phyloP scores from a whole-genome alignment of 2,888 invertebrate species.

The Mythimna lalbum region DNA sequence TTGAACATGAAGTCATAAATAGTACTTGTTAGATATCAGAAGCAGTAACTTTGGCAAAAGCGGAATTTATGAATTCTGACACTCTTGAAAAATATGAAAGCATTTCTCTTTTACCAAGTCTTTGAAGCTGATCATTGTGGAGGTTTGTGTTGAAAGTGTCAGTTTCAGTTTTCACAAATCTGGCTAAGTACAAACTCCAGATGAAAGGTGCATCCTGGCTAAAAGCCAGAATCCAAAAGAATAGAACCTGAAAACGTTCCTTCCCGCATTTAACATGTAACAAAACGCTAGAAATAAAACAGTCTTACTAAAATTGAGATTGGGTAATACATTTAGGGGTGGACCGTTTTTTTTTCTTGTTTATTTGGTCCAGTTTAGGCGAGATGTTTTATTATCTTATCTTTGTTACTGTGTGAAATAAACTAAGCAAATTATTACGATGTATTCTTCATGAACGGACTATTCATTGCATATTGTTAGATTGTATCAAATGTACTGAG shows the following conservation, averaged over 20 bases:
- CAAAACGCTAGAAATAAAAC: slow-evolving; percentile 61
- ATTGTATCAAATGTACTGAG: slow-evolving; percentile 30
- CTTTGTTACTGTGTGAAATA: slow-evolving; percentile 43
- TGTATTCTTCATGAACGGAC: slow-evolving; percentile 10
- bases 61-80: background rate
- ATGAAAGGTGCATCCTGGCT: slow-evolving; percentile 58
- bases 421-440: slow-evolving; percentile 49
- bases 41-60: background rate
- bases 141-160: slow-evolving; percentile 39
- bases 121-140: slow-evolving; percentile 20
- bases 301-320: slow-evolving; percentile 59
- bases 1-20: no score
- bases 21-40: background rate
- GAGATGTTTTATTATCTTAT: slow-evolving; percentile 34
- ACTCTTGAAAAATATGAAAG: slow-evolving; percentile 19
- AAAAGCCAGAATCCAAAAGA: slow-evolving; percentile 53
- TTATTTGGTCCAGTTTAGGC: slow-evolving; percentile 41
- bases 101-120: slow-evolving; percentile 1
- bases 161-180: slow-evolving; percentile 58
- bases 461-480: slow-evolving; percentile 32
- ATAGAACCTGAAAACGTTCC: slow-evolving; percentile 60
- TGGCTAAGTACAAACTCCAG: slow-evolving; percentile 51
- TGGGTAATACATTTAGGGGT: slow-evolving; percentile 60
- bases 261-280: slow-evolving; percentile 60
- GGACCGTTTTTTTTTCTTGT: slow-evolving; percentile 45